phyloP scores from a whole-genome alignment of 2,797 vertebrate genomes.

The Eurystomus glaucurus region DNA sequence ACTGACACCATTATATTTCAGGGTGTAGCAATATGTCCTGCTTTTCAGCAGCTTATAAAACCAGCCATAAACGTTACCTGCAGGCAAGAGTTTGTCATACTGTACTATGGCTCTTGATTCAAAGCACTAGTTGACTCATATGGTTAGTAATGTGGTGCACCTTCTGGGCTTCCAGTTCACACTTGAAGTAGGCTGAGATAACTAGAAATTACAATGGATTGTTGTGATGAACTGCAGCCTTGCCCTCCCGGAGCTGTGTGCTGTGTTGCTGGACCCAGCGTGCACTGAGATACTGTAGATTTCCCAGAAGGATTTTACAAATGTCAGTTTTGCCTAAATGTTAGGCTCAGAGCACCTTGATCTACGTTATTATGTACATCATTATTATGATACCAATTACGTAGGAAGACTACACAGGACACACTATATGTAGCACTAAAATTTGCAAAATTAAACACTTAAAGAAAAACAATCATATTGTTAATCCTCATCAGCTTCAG shows the following conservation, averaged over 20 bases:
- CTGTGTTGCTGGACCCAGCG: background rate
- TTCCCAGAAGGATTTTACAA: background rate
- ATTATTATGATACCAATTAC: background rate
- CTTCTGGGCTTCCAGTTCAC: background rate
- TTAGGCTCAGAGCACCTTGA: background rate
- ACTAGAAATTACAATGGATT: background rate
- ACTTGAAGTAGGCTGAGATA: background rate
- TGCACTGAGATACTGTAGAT: background rate
- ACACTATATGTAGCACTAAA: background rate
- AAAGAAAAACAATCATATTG: background rate
- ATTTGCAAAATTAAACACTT: background rate
- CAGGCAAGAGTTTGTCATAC: conserved; percentile 45
- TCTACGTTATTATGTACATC: no score
- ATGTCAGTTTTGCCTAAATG: background rate
- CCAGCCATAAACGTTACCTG: conserved; percentile 57
- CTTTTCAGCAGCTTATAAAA: conserved; percentile 66
- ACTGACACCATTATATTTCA: conserved; percentile 13
- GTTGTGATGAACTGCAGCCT: background rate
- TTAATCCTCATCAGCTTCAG: background rate
- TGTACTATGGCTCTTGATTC: background rate
- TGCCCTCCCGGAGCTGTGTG: background rate
- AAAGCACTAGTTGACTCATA: background rate
- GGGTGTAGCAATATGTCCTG: conserved; percentile 45
- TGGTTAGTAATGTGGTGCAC: background rate
- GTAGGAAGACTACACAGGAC: background rate